These are phyloP conservation scores for Diploscapter pachys DNA, from an alignment of 1,140 invertebrate genomes.

Conservation along the genomic window DNA sequence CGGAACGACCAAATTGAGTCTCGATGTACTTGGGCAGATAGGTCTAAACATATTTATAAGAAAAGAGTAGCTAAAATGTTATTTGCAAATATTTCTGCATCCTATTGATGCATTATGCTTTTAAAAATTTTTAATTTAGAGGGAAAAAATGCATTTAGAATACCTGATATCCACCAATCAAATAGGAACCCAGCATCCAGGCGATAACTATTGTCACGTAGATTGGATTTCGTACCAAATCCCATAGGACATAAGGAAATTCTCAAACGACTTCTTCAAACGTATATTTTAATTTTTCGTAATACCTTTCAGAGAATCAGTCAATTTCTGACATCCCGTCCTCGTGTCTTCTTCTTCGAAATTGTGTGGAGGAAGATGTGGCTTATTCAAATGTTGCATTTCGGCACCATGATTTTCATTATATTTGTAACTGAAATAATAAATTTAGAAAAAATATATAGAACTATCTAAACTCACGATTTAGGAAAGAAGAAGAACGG, in stretches of 20 bases:
- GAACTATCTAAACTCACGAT: background rate
- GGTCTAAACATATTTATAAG: constrained; percentile 3
- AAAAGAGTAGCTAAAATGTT: background rate
- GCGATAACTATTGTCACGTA: constrained; percentile 33
- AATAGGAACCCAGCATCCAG: constrained; percentile 36
- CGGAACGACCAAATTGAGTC: constrained; percentile 34
- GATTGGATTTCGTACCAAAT: constrained; percentile 24
- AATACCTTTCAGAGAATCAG: no score
- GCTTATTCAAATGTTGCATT: no score
- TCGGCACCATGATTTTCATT: no score
- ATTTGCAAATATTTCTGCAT: no score
- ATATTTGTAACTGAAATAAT: no score
- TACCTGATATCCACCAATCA: constrained; percentile 31
- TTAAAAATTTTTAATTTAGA: no score
- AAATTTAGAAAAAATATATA: no score
- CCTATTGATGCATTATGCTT: no score
- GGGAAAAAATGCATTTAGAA: no score
- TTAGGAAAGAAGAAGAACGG: constrained; percentile 36
- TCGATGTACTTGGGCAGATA: constrained; percentile 36
- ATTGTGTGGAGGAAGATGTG: no score
- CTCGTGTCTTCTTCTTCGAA: no score
- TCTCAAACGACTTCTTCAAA: constrained; percentile 5
- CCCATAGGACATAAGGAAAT: constrained; percentile 26
- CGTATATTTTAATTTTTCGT: constrained; percentile 1
- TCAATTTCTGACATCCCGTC: no score